Evolutionary conservation across 2,797 vertebrate species (phyloP).

Genomic region (Loris lydekkerianus): DNA sequence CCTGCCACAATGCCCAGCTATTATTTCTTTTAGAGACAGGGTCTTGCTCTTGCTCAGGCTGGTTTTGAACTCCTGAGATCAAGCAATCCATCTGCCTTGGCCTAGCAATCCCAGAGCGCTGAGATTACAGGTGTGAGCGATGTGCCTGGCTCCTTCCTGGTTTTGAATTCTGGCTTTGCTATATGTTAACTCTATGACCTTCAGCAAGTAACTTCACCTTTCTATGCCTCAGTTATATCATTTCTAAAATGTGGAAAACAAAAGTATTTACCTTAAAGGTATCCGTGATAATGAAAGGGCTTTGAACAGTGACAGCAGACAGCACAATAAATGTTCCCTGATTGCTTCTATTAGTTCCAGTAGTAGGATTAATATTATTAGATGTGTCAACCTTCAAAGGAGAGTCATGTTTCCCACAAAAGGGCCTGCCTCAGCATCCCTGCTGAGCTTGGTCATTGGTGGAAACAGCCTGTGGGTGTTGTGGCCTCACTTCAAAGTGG

Average conservation of each 20-base stretch:
- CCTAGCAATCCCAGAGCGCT: too few relatives aligned
- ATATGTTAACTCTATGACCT: neutral
- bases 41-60: too few relatives aligned
- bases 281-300: constrained; percentile 2
- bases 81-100: too few relatives aligned
- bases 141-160: neutral
- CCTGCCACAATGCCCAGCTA: too few relatives aligned
- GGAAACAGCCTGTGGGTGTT: neutral
- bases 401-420: neutral
- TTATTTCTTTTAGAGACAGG: too few relatives aligned
- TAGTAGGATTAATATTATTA: neutral
- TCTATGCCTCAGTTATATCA: neutral
- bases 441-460: neutral
- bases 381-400: neutral
- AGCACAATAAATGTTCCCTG: neutral
- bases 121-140: too few relatives aligned
- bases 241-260: neutral
- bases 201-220: neutral
- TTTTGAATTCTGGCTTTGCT: neutral
- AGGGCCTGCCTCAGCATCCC: neutral
- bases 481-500: neutral
- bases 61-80: too few relatives aligned
- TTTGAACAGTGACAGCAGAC: neutral
- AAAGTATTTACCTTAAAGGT: neutral
- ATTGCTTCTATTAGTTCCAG: neutral